Evolutionary conservation across 1,140 invertebrate species (phyloP).

Genomic region (Zaprionus davidi): DNA sequence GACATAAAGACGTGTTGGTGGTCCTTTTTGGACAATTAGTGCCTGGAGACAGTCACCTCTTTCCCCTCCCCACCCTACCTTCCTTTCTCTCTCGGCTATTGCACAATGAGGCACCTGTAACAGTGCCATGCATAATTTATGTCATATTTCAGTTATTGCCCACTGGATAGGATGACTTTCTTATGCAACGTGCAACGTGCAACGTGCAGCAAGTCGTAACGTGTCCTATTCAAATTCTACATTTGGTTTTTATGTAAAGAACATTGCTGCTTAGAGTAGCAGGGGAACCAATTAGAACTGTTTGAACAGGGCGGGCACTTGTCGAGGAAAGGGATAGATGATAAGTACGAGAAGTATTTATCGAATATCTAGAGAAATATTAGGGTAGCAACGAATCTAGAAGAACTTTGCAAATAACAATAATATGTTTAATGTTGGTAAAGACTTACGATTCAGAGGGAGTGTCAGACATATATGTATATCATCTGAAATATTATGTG

Average conservation of each 20-base stretch:
- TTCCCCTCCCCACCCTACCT: neutral
- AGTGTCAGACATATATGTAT: too few species aligned
- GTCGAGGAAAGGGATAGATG: neutral
- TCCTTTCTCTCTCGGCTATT: neutral
- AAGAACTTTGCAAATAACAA: too few species aligned
- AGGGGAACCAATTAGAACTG: neutral
- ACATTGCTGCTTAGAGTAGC: neutral
- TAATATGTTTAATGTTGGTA: too few species aligned
- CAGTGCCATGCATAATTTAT: constrained; percentile 71
- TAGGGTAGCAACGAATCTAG: neutral
- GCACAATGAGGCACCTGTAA: constrained; percentile 57
- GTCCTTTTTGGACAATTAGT: constrained; percentile 80
- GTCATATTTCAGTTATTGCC: constrained; percentile 49
- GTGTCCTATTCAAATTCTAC: constrained; percentile 2
- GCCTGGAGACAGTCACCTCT: constrained; percentile 36
- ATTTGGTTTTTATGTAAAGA: constrained; percentile 6
- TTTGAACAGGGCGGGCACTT: neutral
- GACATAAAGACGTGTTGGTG: constrained; percentile 69
- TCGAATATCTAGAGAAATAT: neutral
- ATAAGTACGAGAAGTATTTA: neutral
- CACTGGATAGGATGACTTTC: constrained; percentile 20
- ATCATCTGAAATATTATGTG: too few species aligned
- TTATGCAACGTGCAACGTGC: constrained; percentile 25
- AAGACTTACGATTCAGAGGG: too few species aligned
- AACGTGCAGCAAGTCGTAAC: neutral